Evolutionary conservation across 2,113 vertebrate species (phyloP).

Genomic region (Caloenas nicobarica): DNA sequence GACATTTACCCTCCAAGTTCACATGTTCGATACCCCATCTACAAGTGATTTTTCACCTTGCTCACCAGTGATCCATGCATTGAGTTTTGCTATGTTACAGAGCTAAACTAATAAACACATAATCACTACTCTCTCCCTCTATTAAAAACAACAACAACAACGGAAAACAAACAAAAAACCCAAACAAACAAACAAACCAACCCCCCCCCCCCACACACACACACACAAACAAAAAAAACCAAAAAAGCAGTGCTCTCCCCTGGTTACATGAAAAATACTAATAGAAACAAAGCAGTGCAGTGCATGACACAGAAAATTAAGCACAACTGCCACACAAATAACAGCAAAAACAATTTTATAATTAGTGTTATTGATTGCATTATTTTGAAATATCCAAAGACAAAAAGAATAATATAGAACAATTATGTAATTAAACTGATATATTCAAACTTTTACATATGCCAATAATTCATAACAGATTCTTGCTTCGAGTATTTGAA

Average conservation of each 20-base stretch:
- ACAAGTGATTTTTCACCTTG: background rate
- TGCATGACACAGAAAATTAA: background rate
- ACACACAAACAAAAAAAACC: background rate
- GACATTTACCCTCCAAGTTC: background rate
- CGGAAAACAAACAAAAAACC: background rate
- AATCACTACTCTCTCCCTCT: background rate
- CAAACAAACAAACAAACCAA: background rate
- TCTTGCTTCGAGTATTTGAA: background rate
- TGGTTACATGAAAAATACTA: background rate
- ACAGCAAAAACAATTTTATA: background rate
- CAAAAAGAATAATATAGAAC: background rate
- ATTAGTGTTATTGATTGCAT: background rate
- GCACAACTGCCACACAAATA: background rate
- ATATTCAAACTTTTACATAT: background rate
- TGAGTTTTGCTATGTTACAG: background rate
- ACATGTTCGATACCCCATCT: background rate
- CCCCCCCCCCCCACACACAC: too few species aligned
- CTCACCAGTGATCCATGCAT: rapidly evolving
- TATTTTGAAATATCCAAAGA: background rate
- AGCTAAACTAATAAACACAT: background rate
- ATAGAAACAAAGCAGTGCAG: background rate
- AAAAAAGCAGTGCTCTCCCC: rapidly evolving
- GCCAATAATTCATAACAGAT: background rate
- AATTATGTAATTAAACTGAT: background rate
- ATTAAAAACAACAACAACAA: too few species aligned